Evolutionary conservation across 2,113 vertebrate genomes (phyloP), one percentile per base, ranked within the genome.

Genomic region (Cyanistes caeruleus): DNA sequence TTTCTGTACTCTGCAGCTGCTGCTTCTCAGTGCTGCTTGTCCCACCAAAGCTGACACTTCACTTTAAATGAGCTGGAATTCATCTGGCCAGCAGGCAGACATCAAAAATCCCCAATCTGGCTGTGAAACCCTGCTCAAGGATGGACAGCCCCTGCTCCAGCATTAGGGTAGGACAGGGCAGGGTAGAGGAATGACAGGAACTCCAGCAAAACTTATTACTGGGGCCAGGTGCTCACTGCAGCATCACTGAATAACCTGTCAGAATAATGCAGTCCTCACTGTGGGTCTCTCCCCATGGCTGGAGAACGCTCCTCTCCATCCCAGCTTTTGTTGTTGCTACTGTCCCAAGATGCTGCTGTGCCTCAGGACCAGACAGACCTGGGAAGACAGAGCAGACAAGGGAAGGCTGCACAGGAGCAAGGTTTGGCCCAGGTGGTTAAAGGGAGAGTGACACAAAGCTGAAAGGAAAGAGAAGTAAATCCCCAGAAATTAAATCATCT

Each of bases 221-320:
- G 73, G 20, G 24, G 43, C 11, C 15, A 53, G 23, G 17, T 37
- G 31, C 49, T 88, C 44, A 22, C 48, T 52, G 31, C 15, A 6
- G n/a, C 6, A 1, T 10, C 1, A 1, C 18, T 35, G 59, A 76
- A 58, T 43, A 75, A 75, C 20, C 1, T 0, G 28, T 62, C 39
- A 75, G 64, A 62, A 62, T 13, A 58, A 56, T 15, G 21, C 0
- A 0, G 10, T 13, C 33, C 18, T 75, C 3, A 7, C 15, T 62
- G 24, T 0, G 0, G 12, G 7, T 49, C 20, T 41, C 46, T 87
- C 51, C 49, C 44, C 2, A 0, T 5, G 59, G 37, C 33, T 15
- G 2, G 25, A 64, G 9, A 35, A 41, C 0, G 0, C 28, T 62
- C 28, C 10, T 60, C 20, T 58, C 46, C 13, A 5, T 31, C 25